phyloP scores from a whole-genome alignment of 2,888 invertebrate species.

The Deilephila elpenor region DNA sequence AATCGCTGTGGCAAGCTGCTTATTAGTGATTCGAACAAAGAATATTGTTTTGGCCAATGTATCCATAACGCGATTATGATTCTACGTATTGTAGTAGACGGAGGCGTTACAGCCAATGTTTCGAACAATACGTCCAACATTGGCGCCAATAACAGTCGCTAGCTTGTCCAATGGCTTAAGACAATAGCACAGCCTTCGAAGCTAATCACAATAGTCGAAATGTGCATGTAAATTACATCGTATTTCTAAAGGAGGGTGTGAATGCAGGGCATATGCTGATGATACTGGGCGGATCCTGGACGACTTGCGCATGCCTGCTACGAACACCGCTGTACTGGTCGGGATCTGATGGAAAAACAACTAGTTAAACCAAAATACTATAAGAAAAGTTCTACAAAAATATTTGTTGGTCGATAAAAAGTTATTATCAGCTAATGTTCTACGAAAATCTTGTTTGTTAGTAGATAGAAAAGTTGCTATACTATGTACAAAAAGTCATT shows the following conservation, averaged over 20 bases:
- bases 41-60: too few species aligned
- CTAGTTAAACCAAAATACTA: background rate
- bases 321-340: slow-evolving; percentile 75
- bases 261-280: slow-evolving; percentile 33
- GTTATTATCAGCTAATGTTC: too few species aligned
- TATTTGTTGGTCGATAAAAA: too few species aligned
- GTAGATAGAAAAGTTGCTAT: too few species aligned
- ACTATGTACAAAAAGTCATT: too few species aligned
- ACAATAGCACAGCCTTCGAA: slow-evolving; percentile 19
- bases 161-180: background rate
- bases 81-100: too few species aligned
- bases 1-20: too few species aligned
- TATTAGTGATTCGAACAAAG: too few species aligned
- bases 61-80: too few species aligned
- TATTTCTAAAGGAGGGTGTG: slow-evolving; percentile 45
- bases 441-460: too few species aligned
- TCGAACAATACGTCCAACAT: background rate
- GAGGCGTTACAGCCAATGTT: background rate
- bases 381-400: background rate
- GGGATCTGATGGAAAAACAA: slow-evolving; percentile 62
- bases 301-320: slow-evolving; percentile 65
- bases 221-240: slow-evolving; percentile 32
- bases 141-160: slow-evolving; percentile 21
- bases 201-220: slow-evolving; percentile 15
- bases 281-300: slow-evolving; percentile 60